Conservation (phyloP, 2,797 vertebrate species). For the Alcedo quadribrachys region DNA sequence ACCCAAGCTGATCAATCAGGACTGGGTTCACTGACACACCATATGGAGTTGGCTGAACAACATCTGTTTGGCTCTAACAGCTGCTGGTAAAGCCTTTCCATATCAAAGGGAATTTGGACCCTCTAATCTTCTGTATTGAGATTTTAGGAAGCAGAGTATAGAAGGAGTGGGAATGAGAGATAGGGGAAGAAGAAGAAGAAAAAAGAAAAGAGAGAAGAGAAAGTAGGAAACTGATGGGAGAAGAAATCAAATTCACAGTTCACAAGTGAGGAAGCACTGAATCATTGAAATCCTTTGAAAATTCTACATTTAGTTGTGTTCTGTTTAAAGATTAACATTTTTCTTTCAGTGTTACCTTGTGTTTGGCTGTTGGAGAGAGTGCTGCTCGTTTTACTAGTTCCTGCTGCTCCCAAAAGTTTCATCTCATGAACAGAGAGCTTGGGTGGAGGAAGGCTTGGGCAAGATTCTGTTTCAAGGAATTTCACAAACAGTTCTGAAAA, state of each 20-base stretch:
- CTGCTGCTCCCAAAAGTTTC: constrained; percentile 83
- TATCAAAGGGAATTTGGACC: neutral
- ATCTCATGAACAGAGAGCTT: constrained; percentile 87
- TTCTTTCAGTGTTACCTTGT: constrained; percentile 78
- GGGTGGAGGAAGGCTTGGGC: constrained; percentile 86
- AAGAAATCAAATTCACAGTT: neutral
- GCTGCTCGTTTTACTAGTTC: constrained; percentile 65
- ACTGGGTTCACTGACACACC: neutral
- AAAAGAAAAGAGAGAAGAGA: neutral
- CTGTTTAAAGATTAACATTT: neutral
- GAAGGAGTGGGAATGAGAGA: neutral
- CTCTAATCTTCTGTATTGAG: neutral
- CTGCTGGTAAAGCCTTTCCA: neutral
- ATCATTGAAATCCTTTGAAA: neutral
- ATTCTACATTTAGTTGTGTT: neutral
- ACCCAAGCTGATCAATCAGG: neutral
- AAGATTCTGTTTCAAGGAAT: constrained; percentile 95
- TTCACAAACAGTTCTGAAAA: constrained; percentile 98
- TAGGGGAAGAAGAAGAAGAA: neutral
- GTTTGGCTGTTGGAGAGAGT: constrained; percentile 39
- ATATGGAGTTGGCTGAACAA: neutral
- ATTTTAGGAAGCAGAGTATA: neutral
- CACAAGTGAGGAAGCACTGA: neutral
- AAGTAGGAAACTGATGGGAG: neutral
- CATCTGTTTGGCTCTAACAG: neutral